A percentile compares a stretch with the other conserved stretches of the same genome.
Conservation (phyloP, 2,113 vertebrate genomes). For the Rattus norvegicus region GRCr8 NC_086032.1:41024001-41024500, state of each 20-base stretch:
- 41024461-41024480: not conserved
- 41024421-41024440: not conserved
- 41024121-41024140: not conserved
- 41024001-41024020: not conserved
- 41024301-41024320: not conserved
- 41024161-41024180: not conserved
- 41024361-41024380: not conserved
- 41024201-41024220: not conserved
- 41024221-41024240: not conserved
- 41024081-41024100: not conserved
- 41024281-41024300: not conserved
- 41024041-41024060: not conserved
- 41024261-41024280: not conserved
- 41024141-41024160: not conserved
- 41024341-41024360: not conserved
- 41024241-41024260: not conserved
- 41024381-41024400: not conserved
- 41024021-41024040: not conserved
- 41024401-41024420: not conserved
- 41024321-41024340: not conserved
- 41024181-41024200: not conserved
- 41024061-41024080: not conserved
- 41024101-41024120: not conserved
- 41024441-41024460: not conserved
- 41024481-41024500: not conserved